A percentile compares a stretch with the other conserved stretches of the same genome.
These are phyloP conservation scores for Eptatretus atami DNA, from an alignment of 2,797 vertebrate genomes.

Conservation along the genomic window DNA sequence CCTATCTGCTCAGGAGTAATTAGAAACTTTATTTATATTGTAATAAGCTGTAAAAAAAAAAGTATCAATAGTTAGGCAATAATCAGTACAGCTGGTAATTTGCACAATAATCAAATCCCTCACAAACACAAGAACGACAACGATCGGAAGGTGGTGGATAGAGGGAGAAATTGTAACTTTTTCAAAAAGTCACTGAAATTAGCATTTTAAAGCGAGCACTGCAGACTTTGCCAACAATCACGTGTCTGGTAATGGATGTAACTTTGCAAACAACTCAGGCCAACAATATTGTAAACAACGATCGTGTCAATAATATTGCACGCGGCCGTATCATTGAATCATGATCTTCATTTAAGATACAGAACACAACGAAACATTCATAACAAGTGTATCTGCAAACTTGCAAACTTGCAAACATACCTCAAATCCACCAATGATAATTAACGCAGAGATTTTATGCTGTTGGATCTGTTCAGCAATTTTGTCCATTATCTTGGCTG, in stretches of 20 bases:
- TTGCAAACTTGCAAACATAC: slow-evolving; percentile 15
- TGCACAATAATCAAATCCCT: no score
- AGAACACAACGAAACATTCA: not conserved
- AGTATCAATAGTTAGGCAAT: no score
- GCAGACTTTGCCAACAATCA: no score
- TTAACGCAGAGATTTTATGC: slow-evolving; percentile 37
- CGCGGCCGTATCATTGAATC: not conserved
- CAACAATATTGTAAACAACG: not conserved
- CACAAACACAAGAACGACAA: no score
- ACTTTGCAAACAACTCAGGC: not conserved
- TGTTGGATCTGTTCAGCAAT: slow-evolving; percentile 35
- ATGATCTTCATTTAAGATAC: not conserved
- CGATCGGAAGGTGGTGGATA: no score
- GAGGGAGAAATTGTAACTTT: no score
- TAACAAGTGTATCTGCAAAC: not conserved
- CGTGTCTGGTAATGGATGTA: not conserved
- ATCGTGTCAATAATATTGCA: not conserved
- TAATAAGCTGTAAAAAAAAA: no score
- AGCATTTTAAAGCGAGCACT: no score
- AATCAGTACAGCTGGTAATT: no score
- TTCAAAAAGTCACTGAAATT: no score
- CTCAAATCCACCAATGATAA: slow-evolving; percentile 76
- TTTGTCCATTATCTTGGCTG: slow-evolving; percentile 31
- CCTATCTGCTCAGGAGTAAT: no score
- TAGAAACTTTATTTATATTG: no score